A percentile compares a stretch with the other conserved stretches of the same genome.
Evolutionary conservation across 2,888 invertebrate species (phyloP).

Genomic region (Bombyx huttoni): DNA sequence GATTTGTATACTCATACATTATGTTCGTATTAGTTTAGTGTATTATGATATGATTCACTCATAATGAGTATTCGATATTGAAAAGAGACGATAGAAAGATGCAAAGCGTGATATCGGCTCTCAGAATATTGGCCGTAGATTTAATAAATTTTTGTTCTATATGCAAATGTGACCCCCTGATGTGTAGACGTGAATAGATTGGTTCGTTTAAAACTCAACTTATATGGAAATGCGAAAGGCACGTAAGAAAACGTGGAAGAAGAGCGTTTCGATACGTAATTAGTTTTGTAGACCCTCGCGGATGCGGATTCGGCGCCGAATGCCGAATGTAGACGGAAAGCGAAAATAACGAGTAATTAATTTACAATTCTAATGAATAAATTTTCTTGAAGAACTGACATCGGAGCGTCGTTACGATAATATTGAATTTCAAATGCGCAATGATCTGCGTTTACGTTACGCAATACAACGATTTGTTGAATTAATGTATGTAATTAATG

Average conservation of each 20-base stretch:
- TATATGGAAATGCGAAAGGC: slow-evolving; percentile 72
- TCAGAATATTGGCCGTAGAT: slow-evolving; percentile 71
- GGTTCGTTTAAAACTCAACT: slow-evolving; percentile 73
- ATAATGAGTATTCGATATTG: slow-evolving; percentile 10
- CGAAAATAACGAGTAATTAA: slow-evolving; percentile 43
- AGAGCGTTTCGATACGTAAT: slow-evolving; percentile 69
- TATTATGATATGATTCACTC: too few species aligned
- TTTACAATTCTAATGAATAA: slow-evolving; percentile 46
- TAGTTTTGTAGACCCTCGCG: slow-evolving; percentile 61
- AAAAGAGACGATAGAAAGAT: slow-evolving; percentile 39
- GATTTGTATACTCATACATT: too few species aligned
- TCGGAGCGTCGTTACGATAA: slow-evolving; percentile 14
- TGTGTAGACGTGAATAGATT: slow-evolving; percentile 74
- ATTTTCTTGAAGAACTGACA: slow-evolving; percentile 28
- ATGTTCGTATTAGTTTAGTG: too few species aligned
- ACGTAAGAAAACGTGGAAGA: slow-evolving; percentile 70
- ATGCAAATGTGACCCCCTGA: slow-evolving; percentile 72
- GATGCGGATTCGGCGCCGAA: slow-evolving; percentile 49
- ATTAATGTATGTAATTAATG: background rate
- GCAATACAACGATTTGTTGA: background rate
- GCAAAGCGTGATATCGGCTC: slow-evolving; percentile 66
- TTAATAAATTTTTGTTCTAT: slow-evolving; percentile 74
- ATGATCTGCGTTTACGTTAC: slow-evolving; percentile 18
- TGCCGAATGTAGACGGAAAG: slow-evolving; percentile 35
- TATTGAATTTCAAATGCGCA: slow-evolving; percentile 31